phyloP scores from a whole-genome alignment of 2,113 vertebrate species.

The Ceuthmochares aereus region DNA sequence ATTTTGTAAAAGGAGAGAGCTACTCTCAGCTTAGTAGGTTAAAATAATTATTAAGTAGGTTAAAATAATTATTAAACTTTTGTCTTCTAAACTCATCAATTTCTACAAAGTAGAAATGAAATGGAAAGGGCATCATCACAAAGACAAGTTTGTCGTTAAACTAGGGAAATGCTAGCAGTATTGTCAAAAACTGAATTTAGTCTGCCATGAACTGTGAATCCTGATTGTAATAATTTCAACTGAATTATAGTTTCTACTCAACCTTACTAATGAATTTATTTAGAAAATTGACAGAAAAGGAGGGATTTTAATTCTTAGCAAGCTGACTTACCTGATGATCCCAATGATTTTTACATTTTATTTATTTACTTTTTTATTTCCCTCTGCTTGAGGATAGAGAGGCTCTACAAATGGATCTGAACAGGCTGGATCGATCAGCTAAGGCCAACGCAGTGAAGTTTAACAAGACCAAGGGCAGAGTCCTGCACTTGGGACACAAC shows the following conservation, averaged over 20 bases:
- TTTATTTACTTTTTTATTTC: not conserved
- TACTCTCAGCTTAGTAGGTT: not conserved
- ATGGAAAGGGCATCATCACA: not conserved
- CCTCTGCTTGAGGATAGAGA: too few relatives aligned
- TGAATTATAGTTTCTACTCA: not conserved
- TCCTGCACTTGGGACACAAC: too few relatives aligned
- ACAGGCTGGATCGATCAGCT: too few relatives aligned
- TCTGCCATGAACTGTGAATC: not conserved
- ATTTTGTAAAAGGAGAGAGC: not conserved
- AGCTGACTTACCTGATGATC: not conserved
- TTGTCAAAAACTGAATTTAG: not conserved
- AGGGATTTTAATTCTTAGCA: not conserved
- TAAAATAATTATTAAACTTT: not conserved
- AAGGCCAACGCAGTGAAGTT: too few relatives aligned
- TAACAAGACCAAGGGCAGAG: too few relatives aligned
- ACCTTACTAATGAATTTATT: not conserved
- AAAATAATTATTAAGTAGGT: not conserved
- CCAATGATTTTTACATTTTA: not conserved
- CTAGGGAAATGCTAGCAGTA: not conserved
- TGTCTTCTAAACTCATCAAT: not conserved
- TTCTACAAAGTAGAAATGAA: not conserved
- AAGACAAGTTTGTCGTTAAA: not conserved
- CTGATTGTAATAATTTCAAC: not conserved
- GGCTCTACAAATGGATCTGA: too few relatives aligned
- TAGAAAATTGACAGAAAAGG: not conserved